phyloP scores from a whole-genome alignment of 2,888 invertebrate genomes.

The Chrysomela aeneicollis region DNA sequence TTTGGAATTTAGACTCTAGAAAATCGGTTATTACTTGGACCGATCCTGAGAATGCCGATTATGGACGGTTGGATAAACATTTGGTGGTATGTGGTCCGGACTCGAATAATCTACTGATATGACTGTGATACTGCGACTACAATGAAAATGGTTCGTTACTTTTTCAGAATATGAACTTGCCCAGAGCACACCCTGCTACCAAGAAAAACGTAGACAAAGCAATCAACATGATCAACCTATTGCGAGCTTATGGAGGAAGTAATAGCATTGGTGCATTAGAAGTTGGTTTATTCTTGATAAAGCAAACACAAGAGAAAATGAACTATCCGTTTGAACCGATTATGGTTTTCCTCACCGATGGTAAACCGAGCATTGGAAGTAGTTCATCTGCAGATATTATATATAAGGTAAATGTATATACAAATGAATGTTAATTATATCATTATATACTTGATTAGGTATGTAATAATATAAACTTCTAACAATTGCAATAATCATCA shows the following conservation, averaged over 20 bases:
- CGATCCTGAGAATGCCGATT: constrained; percentile 7
- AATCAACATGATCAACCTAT: constrained; percentile 63
- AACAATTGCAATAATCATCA: too few relatives aligned
- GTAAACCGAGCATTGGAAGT: constrained; percentile 68
- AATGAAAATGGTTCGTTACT: too few relatives aligned
- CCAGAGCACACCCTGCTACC: constrained; percentile 65
- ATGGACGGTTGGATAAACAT: constrained; percentile 31
- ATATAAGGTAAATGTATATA: constrained; percentile 25
- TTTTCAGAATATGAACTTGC: constrained; percentile 50
- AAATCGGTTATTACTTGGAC: constrained; percentile 2
- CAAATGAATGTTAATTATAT: too few relatives aligned
- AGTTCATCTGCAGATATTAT: constrained; percentile 62
- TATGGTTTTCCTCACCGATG: constrained; percentile 71
- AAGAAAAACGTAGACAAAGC: constrained; percentile 66
- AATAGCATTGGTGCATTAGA: constrained; percentile 71
- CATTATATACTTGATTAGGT: too few relatives aligned
- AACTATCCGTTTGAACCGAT: constrained; percentile 67
- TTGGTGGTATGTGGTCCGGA: constrained; percentile 27
- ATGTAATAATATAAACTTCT: too few relatives aligned
- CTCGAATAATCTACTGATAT: too few relatives aligned
- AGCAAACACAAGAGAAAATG: constrained; percentile 39
- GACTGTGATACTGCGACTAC: too few relatives aligned
- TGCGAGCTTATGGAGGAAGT: constrained; percentile 67
- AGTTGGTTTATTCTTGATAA: constrained; percentile 57
- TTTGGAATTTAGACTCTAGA: constrained; percentile 60